Evolutionary conservation across 2,888 invertebrate genomes (phyloP).

Genomic region (Pseudoips prasinana): DNA sequence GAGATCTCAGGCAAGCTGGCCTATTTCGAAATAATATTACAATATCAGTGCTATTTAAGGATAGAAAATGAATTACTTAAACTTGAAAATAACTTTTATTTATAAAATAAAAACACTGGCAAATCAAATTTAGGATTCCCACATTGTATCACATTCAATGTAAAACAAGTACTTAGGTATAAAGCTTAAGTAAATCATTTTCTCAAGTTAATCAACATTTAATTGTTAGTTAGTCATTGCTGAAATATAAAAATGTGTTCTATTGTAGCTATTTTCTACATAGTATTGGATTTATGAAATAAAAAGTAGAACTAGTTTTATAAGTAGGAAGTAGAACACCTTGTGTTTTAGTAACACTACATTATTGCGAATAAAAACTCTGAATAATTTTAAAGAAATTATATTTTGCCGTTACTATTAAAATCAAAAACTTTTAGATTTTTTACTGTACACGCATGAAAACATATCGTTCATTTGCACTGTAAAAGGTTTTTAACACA

Average conservation of each 20-base stretch:
- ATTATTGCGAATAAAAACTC: no score
- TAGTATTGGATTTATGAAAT: constrained; percentile 16
- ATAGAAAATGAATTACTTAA: constrained; percentile 25
- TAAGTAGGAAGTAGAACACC: constrained; percentile 24
- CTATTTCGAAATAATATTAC: constrained; percentile 35
- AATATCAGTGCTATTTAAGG: constrained; percentile 23
- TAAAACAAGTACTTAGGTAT: no score
- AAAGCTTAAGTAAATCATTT: constrained; percentile 19
- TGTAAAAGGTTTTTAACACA: no score
- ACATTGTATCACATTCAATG: no score
- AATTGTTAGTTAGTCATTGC: constrained; percentile 14
- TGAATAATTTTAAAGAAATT: not conserved
- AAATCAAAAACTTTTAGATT: no score
- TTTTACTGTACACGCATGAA: no score
- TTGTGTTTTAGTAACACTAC: constrained; percentile 1
- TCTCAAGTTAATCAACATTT: constrained; percentile 7
- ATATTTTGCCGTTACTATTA: not conserved
- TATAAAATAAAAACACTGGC: no score
- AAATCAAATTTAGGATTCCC: no score
- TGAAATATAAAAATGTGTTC: constrained; percentile 26
- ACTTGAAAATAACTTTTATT: no score
- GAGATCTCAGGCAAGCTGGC: constrained; percentile 54
- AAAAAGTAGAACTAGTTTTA: constrained; percentile 3
- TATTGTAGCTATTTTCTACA: constrained; percentile 26
- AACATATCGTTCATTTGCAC: no score